A percentile compares a stretch with the other conserved stretches of the same genome.
phyloP scores from a whole-genome alignment of 2,797 vertebrate species.

The Esox masquinongy region DNA sequence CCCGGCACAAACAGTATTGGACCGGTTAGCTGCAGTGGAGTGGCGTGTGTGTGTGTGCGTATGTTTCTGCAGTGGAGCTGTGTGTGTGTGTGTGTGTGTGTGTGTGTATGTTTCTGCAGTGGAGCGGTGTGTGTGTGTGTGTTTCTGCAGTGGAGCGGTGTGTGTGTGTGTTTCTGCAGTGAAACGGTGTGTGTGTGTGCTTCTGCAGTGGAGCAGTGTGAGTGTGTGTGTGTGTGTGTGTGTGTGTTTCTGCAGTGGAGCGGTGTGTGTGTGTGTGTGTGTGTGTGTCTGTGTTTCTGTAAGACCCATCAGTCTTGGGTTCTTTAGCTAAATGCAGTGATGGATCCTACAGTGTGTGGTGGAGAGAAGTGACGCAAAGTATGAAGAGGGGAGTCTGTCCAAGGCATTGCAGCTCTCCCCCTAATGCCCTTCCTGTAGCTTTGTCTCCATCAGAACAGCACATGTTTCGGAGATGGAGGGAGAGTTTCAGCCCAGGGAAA shows the following conservation, averaged over 20 bases:
- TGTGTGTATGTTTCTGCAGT: too few relatives aligned
- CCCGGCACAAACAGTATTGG: conserved; percentile 38
- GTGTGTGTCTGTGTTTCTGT: conserved; percentile 37
- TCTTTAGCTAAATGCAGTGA: conserved; percentile 57
- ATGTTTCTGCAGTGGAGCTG: conserved; percentile 22
- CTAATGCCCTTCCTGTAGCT: conserved; percentile 36
- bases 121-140: conserved; percentile 13
- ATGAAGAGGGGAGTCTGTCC: conserved; percentile 61
- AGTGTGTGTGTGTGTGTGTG: too few relatives aligned
- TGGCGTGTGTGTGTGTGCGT: conserved; percentile 1
- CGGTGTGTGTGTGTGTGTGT: conserved; percentile 22
- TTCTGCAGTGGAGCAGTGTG: background rate
- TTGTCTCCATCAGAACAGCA: conserved; percentile 34
- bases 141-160: conserved; percentile 14
- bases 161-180: too few relatives aligned
- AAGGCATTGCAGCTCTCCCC: conserved; percentile 64
- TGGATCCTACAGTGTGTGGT: conserved; percentile 62
- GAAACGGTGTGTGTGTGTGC: too few relatives aligned
- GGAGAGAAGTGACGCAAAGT: conserved; percentile 50
- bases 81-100: too few relatives aligned
- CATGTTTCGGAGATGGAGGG: conserved; percentile 61
- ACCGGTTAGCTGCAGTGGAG: conserved; percentile 37
- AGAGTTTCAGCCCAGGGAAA: conserved; percentile 62
- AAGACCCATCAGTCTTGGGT: conserved; percentile 45
- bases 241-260: conserved; percentile 16